Evolutionary conservation across 2,797 vertebrate genomes (phyloP).

Genomic region (Tadarida brasiliensis): DNA sequence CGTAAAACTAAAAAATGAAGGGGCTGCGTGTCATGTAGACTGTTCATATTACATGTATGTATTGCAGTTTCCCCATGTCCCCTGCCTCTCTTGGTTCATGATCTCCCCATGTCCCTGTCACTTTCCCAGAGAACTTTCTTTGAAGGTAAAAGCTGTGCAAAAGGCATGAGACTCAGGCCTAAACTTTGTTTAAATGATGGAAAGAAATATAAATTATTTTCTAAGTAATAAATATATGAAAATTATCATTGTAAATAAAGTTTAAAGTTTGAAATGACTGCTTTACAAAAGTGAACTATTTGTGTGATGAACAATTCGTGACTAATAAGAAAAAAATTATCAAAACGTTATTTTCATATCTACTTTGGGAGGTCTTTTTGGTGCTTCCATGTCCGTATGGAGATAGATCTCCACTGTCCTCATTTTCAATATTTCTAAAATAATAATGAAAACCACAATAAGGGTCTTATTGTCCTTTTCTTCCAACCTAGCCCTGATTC

Average conservation of each 20-base stretch:
- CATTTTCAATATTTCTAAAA: conserved; percentile 19
- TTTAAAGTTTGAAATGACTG: conserved; percentile 77
- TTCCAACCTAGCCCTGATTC: neutral
- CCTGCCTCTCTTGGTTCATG: neutral
- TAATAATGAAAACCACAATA: neutral
- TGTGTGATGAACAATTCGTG: conserved; percentile 53
- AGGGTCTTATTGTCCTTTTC: neutral
- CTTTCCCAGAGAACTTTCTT: conserved; percentile 69
- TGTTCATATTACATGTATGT: neutral
- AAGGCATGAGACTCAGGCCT: conserved; percentile 77
- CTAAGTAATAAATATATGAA: conserved; percentile 82
- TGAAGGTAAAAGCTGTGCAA: conserved; percentile 77
- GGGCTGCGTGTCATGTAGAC: neutral
- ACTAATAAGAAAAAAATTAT: conserved; percentile 11
- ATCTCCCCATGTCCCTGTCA: conserved; percentile 30
- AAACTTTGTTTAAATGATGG: conserved; percentile 79
- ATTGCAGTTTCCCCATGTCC: neutral
- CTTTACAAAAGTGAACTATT: conserved; percentile 67
- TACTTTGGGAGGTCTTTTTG: neutral
- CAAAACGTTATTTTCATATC: neutral
- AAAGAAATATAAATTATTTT: conserved; percentile 84
- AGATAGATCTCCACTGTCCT: neutral
- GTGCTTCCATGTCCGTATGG: conserved; percentile 15
- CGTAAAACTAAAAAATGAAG: neutral
- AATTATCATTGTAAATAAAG: conserved; percentile 81